phyloP scores from a whole-genome alignment of 2,888 invertebrate genomes.

The Cartodere bifasciata region DNA sequence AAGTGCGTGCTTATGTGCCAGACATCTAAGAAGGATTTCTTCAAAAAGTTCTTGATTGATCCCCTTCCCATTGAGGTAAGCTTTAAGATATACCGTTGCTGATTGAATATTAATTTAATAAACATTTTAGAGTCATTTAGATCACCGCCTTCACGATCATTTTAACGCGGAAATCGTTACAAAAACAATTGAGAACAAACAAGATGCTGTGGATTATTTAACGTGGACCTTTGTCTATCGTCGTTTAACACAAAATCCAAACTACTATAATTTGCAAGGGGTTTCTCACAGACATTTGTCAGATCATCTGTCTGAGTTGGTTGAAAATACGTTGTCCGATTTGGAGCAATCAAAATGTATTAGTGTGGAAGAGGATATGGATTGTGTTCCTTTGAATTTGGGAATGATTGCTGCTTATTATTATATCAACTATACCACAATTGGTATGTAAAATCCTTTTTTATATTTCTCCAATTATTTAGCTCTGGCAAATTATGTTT shows the following conservation, averaged over 20 bases:
- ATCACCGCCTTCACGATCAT: slow-evolving; percentile 96
- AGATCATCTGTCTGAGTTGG: slow-evolving; percentile 95
- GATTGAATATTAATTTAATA: slow-evolving; percentile 1
- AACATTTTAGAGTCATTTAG: slow-evolving; percentile 73
- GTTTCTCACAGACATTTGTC: slow-evolving; percentile 94
- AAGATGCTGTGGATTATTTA: slow-evolving; percentile 97
- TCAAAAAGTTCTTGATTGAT: slow-evolving; percentile 94
- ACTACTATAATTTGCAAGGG: slow-evolving; percentile 97
- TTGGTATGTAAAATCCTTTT: slow-evolving; percentile 45
- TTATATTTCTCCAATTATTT: neutral
- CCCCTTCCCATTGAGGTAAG: slow-evolving; percentile 83
- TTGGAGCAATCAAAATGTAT: slow-evolving; percentile 96
- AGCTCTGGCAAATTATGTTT: neutral
- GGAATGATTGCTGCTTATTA: slow-evolving; percentile 99
- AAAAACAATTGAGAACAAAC: slow-evolving; percentile 99
- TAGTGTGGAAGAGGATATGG: slow-evolving; percentile 96
- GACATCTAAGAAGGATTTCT: slow-evolving; percentile 95
- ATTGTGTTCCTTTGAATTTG: slow-evolving; percentile 89
- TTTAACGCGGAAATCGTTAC: slow-evolving; percentile 99
- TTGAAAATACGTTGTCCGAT: slow-evolving; percentile 89
- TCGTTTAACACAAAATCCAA: slow-evolving; percentile 95
- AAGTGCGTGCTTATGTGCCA: slow-evolving; percentile 96
- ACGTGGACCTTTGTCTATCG: slow-evolving; percentile 99
- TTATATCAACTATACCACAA: slow-evolving; percentile 98
- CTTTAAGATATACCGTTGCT: neutral